A percentile compares a stretch with the other conserved stretches of the same genome.
Conservation (phyloP, 2,888 invertebrate genomes). For the Steromphala cineraria region DNA sequence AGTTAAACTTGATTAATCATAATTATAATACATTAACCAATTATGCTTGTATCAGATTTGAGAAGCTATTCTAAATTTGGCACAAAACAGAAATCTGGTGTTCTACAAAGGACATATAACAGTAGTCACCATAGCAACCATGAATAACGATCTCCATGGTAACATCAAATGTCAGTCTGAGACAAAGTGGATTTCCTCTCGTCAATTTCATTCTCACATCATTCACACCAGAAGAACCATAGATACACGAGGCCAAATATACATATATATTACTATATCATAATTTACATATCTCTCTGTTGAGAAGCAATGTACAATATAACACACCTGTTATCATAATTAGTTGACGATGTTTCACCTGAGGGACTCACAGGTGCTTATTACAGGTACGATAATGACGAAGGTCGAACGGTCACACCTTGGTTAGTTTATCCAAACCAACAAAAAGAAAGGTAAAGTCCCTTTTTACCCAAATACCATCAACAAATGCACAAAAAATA, state of each 20-base stretch:
- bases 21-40: not conserved
- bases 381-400: not conserved
- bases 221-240: not conserved
- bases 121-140: not conserved
- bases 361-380: not conserved
- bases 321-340: not conserved
- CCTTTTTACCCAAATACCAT: conserved; percentile 9
- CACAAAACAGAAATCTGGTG: conserved; percentile 4
- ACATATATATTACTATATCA: conserved; percentile 19
- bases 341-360: not conserved
- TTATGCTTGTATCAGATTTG: not conserved
- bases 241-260: not conserved
- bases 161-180: not conserved
- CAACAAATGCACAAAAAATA: conserved; percentile 14
- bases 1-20: not conserved
- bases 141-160: not conserved
- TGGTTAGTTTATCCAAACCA: not conserved
- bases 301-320: conserved; percentile 14
- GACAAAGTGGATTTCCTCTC: not conserved
- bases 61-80: not conserved
- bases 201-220: not conserved
- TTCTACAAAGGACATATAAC: not conserved
- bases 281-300: conserved; percentile 7
- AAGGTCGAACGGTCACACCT: not conserved
- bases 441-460: not conserved